phyloP scores from a whole-genome alignment of 2,888 invertebrate genomes.

The Mythimna loreyi region DNA sequence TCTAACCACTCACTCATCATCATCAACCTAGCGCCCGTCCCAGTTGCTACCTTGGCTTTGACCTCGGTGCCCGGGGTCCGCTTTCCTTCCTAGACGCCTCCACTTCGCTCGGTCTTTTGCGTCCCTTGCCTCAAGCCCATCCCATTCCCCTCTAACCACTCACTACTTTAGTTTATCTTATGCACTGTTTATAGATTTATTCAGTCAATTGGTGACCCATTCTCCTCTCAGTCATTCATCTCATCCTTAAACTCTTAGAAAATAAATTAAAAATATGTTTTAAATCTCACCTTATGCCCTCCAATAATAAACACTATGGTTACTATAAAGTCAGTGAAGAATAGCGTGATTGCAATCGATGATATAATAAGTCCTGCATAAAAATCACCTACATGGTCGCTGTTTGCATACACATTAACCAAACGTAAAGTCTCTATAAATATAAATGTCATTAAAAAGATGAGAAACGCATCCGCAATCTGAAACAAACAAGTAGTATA shows the following conservation, averaged over 20 bases:
- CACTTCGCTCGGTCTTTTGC: too few relatives aligned
- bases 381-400: fast-evolving
- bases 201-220: too few relatives aligned
- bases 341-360: neutral
- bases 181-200: neutral
- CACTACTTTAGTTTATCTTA: neutral
- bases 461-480: conserved; percentile 2
- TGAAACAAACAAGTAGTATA: conserved; percentile 7
- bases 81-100: too few relatives aligned
- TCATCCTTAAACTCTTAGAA: neutral
- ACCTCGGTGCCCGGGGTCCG: too few relatives aligned
- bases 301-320: conserved; percentile 37
- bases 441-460: neutral
- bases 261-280: neutral
- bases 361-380: neutral
- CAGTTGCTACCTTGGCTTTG: too few relatives aligned
- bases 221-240: neutral
- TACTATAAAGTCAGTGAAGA: conserved; percentile 12
- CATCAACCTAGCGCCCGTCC: too few relatives aligned
- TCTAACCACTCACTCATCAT: too few relatives aligned
- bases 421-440: fast-evolving
- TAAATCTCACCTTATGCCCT: conserved; percentile 35
- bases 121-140: too few relatives aligned
- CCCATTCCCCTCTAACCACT: too few relatives aligned
- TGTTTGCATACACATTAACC: fast-evolving